Base-by-base conservation (phyloP, 2,113 vertebrate genomes). In the Actinemys pallida region DNA sequence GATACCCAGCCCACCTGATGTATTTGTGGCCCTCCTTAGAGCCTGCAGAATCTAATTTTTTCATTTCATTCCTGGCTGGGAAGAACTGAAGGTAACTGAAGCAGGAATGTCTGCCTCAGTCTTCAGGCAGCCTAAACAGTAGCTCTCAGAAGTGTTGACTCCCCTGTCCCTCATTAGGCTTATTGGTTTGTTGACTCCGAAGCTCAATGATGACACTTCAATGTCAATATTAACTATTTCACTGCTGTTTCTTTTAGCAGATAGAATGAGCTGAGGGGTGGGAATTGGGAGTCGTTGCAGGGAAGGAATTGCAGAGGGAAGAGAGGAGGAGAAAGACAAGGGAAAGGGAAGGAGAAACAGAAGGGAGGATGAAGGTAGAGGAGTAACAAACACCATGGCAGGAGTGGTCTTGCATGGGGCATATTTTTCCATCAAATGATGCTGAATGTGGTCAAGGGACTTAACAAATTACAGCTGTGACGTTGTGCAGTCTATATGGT, bases 271-370 rank as follows among this genome's bases (percentile, higher is more conserved):
- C 42, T 1, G 22, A 31, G 17, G 39, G 90, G 72, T 35, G 56
- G 84, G 85, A 91, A 49, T 0, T 16, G 25, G 14, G 80, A 57
- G 47, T 27, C 86, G 50, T 49, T 87, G 57, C 50, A 72, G 39
- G 88, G 84, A 3, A 72, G 6, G 75, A 57, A 83, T 1, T 7
- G 35, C 86, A 8, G 39, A 17, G 76, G 76, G 53, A 69, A 75
- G 72, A 39, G 84, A 81, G 53, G 27, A 85, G 69, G 75, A 94
- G 52, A 27, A 0, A 65, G 39, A 39, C 35, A 10, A 10, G 92
- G 54, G 45, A 22, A 57, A 6, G 2, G 17, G 79, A 93, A 50
- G 5, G 10, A 1, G 0, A 6, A 1, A 2, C 13, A 62, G 3
- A 45, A 29, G 11, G 1, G 35, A 0, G 50, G 72, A 10, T 50